Conservation (phyloP, 2,113 vertebrate genomes). For the Platichthys stellatus region DNA sequence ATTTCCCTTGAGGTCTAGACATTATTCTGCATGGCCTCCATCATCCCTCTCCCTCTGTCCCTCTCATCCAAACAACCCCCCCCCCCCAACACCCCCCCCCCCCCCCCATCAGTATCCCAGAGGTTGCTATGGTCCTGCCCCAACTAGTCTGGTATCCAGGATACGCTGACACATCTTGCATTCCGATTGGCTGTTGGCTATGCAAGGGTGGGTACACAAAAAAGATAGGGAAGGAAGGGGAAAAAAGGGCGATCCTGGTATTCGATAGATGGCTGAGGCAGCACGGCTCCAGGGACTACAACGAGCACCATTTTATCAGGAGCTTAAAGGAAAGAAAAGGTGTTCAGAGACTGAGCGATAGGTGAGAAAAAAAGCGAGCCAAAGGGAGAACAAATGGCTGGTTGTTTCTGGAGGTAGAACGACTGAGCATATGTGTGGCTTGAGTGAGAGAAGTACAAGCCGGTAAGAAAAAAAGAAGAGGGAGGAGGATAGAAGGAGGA, state of each 20-base stretch:
- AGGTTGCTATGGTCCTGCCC: constrained; percentile 76
- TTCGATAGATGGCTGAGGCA: constrained; percentile 71
- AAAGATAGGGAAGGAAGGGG: constrained; percentile 16
- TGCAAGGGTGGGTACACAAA: constrained; percentile 48
- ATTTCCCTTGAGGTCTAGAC: constrained; percentile 23
- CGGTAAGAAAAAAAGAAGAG: constrained; percentile 12
- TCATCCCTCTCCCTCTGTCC: no score
- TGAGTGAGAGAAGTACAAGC: constrained; percentile 10
- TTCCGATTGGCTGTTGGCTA: constrained; percentile 74
- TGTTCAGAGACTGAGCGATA: constrained; percentile 3
- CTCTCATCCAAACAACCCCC: not conserved
- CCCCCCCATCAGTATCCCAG: constrained; percentile 16
- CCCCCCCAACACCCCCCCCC: constrained; percentile 32
- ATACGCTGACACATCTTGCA: constrained; percentile 66
- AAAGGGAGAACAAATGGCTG: not conserved
- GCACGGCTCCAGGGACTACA: constrained; percentile 55
- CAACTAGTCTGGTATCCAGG: constrained; percentile 78
- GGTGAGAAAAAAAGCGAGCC: not conserved
- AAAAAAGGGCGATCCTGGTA: constrained; percentile 60
- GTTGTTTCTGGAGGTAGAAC: constrained; percentile 10
- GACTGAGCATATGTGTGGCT: constrained; percentile 22
- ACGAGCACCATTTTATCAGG: constrained; percentile 67
- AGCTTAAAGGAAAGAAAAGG: constrained; percentile 22
- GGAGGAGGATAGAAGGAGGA: constrained; percentile 18
- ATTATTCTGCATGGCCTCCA: constrained; percentile 59